Base-by-base conservation (phyloP, 2,113 vertebrate species). In the Rhinichthys klamathensis region DNA sequence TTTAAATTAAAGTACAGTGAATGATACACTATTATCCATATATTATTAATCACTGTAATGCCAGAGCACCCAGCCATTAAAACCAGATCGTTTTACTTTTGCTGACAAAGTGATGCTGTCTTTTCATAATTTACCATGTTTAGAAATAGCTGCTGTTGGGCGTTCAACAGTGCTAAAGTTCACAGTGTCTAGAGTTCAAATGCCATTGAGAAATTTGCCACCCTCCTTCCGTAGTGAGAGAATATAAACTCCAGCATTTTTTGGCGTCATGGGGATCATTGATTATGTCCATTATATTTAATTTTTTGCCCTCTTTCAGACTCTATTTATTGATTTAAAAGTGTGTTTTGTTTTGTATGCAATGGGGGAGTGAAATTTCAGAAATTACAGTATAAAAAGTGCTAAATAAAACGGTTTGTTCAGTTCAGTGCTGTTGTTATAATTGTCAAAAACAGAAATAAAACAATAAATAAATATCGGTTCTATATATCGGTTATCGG, bases 21-120 rank as follows among this genome's bases (percentile, higher is more conserved):
- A 25, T 54, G 8, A 54, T 30, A 54, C 16, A 80, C 16, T 67
- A 49, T 46, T 67, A 67, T 51, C 11, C 16, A 13, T 65, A 49
- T 84, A 86, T 88, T 63, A 78, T 77, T 49, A 78, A 88, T 81
- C 69, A 88, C 49, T 86, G 82, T 84, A 84, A 77, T 54, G 38
- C 35, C 61, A 82, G 27, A 82, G 58, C 60, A 12, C 44, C 38
- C 35, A 44, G 38, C 23, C 77, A 80, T 80, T 63, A 30, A 80
- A 49, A 46, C 23, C 41, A 65, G 61, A 81, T 51, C 44, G 6
- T 67, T 81, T 67, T 35, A 81, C 79, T 69, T 49, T 81, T 5
- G n/a, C 74, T 21, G 56, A 3, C 27, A 46, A 25, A 73, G 70
- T 15, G n/a, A 73, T 32, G 13, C 76, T 38, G 54, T 79, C 21